A percentile compares a stretch with the other conserved stretches of the same genome.
These are phyloP conservation scores for Lepus townsendii DNA, from an alignment of 2,797 vertebrate genomes.

Conservation along the genomic window DNA sequence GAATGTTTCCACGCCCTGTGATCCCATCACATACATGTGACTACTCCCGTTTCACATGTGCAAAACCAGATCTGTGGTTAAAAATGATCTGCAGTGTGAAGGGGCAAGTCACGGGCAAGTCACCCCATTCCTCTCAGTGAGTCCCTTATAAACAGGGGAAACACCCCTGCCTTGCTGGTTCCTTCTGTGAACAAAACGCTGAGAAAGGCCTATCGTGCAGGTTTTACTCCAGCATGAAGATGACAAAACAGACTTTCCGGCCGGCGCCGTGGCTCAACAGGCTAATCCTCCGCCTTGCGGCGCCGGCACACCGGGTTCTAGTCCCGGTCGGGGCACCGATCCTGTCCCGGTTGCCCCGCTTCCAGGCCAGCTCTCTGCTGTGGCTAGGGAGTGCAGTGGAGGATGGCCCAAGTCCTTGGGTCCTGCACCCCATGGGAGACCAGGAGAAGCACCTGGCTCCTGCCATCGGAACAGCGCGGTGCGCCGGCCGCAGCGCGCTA, in stretches of 20 bases:
- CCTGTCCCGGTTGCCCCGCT: too few species aligned
- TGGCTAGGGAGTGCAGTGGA: too few species aligned
- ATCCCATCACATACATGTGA: slow-evolving; percentile 61
- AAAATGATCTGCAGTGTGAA: slow-evolving; percentile 15
- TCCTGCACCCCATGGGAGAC: too few species aligned
- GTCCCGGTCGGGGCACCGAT: too few species aligned
- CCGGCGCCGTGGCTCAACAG: too few species aligned
- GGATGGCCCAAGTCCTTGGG: too few species aligned
- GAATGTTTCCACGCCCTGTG: neutral
- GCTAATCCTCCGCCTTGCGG: too few species aligned
- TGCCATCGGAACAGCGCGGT: too few species aligned
- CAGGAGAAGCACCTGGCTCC: too few species aligned
- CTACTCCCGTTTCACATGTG: slow-evolving; percentile 35
- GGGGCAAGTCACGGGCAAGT: neutral
- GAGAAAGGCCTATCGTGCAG: neutral
- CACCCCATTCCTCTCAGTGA: neutral
- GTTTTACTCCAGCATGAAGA: neutral
- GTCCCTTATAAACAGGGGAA: neutral
- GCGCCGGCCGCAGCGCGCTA: too few species aligned
- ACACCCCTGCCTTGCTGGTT: neutral
- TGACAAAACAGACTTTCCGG: neutral
- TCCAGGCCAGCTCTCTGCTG: too few species aligned
- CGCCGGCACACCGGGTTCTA: too few species aligned
- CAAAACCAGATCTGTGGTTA: slow-evolving; percentile 16
- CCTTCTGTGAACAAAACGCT: neutral